Conservation (phyloP, 2,888 invertebrate species). For the Torymus auratus region DNA sequence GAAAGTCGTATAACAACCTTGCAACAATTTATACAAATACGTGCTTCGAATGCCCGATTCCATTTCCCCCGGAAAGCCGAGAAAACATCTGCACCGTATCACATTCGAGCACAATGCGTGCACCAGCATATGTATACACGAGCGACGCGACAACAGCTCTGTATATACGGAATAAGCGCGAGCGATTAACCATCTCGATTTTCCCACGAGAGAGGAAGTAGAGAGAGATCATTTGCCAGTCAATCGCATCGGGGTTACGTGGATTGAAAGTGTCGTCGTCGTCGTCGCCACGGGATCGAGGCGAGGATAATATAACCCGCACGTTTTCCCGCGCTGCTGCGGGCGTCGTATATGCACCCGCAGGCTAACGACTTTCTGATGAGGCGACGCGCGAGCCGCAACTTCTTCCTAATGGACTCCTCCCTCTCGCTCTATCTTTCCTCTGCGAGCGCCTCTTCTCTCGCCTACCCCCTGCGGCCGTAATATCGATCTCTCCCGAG, state of each 20-base stretch:
- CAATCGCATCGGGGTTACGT: constrained; percentile 25
- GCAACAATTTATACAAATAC: too few species aligned
- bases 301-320: constrained; percentile 27
- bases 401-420: constrained; percentile 70
- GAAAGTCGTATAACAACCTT: too few species aligned
- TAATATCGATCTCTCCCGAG: constrained; percentile 19
- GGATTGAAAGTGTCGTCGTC: constrained; percentile 29
- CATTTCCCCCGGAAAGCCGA: too few species aligned
- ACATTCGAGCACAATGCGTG: too few species aligned
- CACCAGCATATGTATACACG: too few species aligned
- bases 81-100: too few species aligned
- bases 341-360: constrained; percentile 31
- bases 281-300: neutral
- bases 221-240: constrained; percentile 31
- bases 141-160: too few species aligned
- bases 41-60: too few species aligned
- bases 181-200: neutral
- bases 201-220: neutral
- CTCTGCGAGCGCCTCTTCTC: neutral
- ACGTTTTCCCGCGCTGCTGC: neutral
- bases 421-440: neutral
- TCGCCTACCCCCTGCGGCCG: constrained; percentile 48
- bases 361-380: constrained; percentile 75
- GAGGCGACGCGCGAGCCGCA: constrained; percentile 70
- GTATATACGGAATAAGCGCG: neutral